These are phyloP conservation scores for Bubo blakistoni DNA, from an alignment of 2,113 vertebrate genomes.

Conservation along the genomic window DNA sequence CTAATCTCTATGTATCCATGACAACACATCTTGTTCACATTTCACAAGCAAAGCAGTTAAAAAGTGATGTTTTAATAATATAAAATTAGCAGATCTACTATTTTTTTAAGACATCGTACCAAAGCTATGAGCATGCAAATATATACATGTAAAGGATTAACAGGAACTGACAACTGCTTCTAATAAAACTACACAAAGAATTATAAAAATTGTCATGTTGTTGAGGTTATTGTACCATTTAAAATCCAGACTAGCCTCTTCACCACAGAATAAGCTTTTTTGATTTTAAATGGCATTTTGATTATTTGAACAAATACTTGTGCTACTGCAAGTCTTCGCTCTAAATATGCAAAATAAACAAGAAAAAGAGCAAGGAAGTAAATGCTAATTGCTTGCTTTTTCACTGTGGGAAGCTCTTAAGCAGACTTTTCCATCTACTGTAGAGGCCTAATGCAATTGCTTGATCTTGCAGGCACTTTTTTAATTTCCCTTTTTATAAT, in stretches of 20 bases:
- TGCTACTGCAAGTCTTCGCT: not conserved
- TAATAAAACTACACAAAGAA: not conserved
- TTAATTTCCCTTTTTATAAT: not conserved
- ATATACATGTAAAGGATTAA: not conserved
- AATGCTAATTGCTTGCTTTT: not conserved
- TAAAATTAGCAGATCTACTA: not conserved
- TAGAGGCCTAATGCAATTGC: not conserved
- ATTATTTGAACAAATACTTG: not conserved
- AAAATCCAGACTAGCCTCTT: not conserved
- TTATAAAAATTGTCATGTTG: not conserved
- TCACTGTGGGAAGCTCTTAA: not conserved
- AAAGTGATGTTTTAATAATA: not conserved
- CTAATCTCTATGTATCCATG: slow-evolving; percentile 19
- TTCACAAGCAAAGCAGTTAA: not conserved
- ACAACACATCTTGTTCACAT: not conserved
- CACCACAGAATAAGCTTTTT: not conserved
- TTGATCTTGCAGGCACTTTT: not conserved
- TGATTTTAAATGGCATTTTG: not conserved
- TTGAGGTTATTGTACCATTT: not conserved
- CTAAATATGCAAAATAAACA: not conserved
- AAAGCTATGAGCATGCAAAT: not conserved
- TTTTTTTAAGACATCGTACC: not conserved
- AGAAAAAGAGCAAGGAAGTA: not conserved
- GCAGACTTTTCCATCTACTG: not conserved
- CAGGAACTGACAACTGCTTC: not conserved